phyloP scores from a whole-genome alignment of 2,797 vertebrate genomes.

The Premnoplex brunnescens region DNA sequence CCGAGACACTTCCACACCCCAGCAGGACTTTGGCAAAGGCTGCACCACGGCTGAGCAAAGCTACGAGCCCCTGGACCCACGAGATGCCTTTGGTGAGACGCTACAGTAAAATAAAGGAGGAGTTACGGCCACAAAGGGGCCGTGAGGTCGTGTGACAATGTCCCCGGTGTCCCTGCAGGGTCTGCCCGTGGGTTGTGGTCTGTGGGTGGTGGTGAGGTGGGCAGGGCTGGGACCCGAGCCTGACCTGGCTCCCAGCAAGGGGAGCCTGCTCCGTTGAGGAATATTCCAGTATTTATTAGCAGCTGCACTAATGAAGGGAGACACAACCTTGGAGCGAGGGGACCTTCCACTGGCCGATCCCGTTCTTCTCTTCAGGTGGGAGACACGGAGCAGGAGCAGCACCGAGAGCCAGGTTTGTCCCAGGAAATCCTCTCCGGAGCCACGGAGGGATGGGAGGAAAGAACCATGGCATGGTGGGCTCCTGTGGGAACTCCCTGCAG shows the following conservation, averaged over 20 bases:
- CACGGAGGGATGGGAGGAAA: neutral
- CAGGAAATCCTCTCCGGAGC: neutral
- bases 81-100: slow-evolving; percentile 57
- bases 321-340: rapidly evolving
- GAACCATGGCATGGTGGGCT: neutral
- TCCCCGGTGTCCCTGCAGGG: neutral
- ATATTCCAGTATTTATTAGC: neutral
- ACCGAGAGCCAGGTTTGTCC: neutral
- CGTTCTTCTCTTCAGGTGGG: neutral
- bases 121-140: neutral
- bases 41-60: neutral
- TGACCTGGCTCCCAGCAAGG: neutral
- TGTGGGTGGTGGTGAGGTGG: neutral
- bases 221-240: neutral
- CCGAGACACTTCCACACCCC: neutral
- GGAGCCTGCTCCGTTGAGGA: neutral
- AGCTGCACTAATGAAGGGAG: neutral
- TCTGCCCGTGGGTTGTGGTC: neutral
- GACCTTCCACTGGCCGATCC: neutral
- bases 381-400: neutral
- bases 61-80: neutral
- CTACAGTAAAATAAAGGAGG: neutral
- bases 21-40: slow-evolving; percentile 20
- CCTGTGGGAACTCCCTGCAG: neutral
- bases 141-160: neutral